phyloP scores from a whole-genome alignment of 2,797 vertebrate genomes.

The Myiothlypis coronata region DNA sequence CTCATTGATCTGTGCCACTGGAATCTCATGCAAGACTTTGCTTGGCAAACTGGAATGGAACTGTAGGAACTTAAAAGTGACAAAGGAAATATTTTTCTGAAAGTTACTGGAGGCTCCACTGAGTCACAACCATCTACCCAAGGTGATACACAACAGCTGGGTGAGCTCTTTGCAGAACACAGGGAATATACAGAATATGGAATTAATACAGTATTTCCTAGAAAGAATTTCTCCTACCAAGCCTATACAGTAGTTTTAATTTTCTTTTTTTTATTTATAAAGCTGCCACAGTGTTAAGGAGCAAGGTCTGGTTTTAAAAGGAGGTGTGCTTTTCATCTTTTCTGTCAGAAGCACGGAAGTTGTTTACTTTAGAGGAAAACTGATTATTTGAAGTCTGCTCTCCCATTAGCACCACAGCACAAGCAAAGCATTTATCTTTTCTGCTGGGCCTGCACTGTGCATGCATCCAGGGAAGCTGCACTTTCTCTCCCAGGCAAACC shows the following conservation, averaged over 20 bases:
- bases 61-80: background rate
- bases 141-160: background rate
- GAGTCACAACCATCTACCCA: background rate
- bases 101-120: background rate
- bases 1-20: background rate
- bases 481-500: background rate
- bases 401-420: conserved; percentile 19
- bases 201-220: background rate
- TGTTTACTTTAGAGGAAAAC: conserved; percentile 42
- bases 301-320: background rate
- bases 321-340: conserved; percentile 26
- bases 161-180: background rate
- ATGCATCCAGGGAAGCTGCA: background rate
- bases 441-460: background rate
- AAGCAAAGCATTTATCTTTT: conserved; percentile 47
- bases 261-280: background rate
- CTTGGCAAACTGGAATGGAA: background rate
- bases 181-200: background rate
- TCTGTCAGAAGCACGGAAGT: background rate
- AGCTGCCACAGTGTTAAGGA: conserved; percentile 4
- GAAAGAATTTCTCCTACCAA: background rate
- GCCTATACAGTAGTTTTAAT: background rate
- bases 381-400: conserved; percentile 41
- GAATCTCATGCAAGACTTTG: background rate
- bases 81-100: background rate